These are phyloP conservation scores for Drosophila burlai DNA, from an alignment of 1,140 invertebrate species.

Conservation along the genomic window DNA sequence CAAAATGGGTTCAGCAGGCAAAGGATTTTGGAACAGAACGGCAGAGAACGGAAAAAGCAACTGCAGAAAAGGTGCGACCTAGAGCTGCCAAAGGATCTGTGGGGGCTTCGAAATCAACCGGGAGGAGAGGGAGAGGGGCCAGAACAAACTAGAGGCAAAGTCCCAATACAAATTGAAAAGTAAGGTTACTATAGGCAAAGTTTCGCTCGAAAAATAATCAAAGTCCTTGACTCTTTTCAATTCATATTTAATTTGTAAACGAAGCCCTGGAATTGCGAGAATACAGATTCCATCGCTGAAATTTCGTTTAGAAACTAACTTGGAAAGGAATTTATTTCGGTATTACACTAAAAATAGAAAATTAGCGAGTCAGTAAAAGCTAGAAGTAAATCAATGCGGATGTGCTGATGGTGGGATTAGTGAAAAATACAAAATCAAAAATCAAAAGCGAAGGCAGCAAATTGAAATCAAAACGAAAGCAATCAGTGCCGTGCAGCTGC, in stretches of 20 bases:
- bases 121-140: not conserved
- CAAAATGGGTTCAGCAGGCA: conserved; percentile 9
- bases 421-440: not conserved
- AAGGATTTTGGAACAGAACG: conserved; percentile 1
- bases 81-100: conserved; percentile 13
- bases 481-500: conserved; percentile 29
- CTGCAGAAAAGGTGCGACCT: not conserved
- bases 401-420: conserved; percentile 15
- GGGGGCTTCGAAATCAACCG: not conserved
- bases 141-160: not conserved
- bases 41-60: not conserved
- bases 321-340: too few relatives aligned
- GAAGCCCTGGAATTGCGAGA: not conserved
- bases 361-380: not conserved
- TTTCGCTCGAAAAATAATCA: not conserved
- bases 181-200: not conserved
- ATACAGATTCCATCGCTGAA: not conserved
- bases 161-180: conserved; percentile 1
- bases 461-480: conserved; percentile 34
- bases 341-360: not conserved
- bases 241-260: not conserved
- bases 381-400: not conserved
- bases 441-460: conserved; percentile 15
- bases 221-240: not conserved
- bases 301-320: not conserved